A percentile compares a stretch with the other conserved stretches of the same genome.
phyloP scores from a whole-genome alignment of 2,797 vertebrate species.

The Simalia tracyae region DNA sequence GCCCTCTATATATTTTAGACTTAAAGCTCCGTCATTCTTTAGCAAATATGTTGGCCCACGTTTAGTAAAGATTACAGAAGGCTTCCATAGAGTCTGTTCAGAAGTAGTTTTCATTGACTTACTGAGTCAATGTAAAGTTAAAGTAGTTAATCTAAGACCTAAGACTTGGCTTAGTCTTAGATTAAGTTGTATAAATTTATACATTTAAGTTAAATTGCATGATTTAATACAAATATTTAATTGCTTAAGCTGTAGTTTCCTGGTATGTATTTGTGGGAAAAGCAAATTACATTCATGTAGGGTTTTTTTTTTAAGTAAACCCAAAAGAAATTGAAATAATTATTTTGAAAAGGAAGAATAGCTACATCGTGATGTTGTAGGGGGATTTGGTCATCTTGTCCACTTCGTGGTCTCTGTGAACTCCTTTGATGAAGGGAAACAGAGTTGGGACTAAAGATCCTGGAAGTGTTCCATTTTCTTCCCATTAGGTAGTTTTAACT shows the following conservation, averaged over 20 bases:
- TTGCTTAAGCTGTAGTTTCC: not conserved
- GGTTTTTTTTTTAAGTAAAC: not conserved
- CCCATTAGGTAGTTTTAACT: not conserved
- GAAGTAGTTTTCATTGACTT: not conserved
- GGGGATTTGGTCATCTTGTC: not conserved
- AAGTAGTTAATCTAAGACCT: too few relatives aligned
- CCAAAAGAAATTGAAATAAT: not conserved
- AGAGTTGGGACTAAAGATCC: slow-evolving; percentile 28
- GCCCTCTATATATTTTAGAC: not conserved
- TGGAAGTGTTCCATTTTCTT: not conserved
- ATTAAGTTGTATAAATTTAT: not conserved
- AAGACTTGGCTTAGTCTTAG: not conserved
- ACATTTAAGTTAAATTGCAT: not conserved
- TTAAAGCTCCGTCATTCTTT: not conserved
- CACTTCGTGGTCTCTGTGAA: not conserved
- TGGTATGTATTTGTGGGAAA: not conserved
- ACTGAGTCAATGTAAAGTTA: too few relatives aligned
- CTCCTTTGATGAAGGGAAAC: not conserved
- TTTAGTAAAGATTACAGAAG: not conserved
- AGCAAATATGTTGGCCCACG: not conserved
- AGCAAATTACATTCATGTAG: not conserved
- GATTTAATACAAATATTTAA: not conserved
- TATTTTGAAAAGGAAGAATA: not conserved
- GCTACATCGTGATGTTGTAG: not conserved
- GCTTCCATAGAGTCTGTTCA: not conserved